A percentile compares a stretch with the other conserved stretches of the same genome.
These are phyloP conservation scores for Spongilla lacustris DNA, from an alignment of 37 sponge, comb jelly and placozoan genomes.

Conservation along the genomic window DNA sequence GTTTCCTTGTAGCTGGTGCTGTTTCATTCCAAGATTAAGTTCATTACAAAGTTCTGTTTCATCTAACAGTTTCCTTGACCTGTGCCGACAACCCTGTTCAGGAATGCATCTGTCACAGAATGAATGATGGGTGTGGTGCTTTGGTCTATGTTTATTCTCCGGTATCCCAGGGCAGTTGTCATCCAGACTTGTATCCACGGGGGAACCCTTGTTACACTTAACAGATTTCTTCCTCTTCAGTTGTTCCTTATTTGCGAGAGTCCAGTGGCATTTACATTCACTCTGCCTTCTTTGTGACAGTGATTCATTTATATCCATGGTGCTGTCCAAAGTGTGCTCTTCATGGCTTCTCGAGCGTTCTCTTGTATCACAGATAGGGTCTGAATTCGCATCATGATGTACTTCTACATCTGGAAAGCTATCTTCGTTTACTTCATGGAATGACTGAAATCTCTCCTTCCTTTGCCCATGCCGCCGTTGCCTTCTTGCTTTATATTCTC, in stretches of 20 bases:
- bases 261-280: not conserved
- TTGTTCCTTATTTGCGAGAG: not conserved
- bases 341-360: not conserved
- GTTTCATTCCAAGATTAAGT: not conserved
- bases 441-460: not conserved
- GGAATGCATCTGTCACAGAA: conserved; percentile 10
- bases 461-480: not conserved
- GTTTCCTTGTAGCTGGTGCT: not conserved
- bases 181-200: conserved; percentile 49
- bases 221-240: not conserved
- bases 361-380: not conserved
- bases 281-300: not conserved
- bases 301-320: not conserved
- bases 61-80: not conserved
- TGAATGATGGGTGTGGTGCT: conserved; percentile 25
- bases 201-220: not conserved
- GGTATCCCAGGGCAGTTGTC: conserved; percentile 54
- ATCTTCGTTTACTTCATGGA: not conserved
- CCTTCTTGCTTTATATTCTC: not conserved
- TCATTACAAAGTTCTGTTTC: conserved; percentile 2
- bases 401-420: not conserved
- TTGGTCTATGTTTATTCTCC: conserved; percentile 3
- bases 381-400: not conserved
- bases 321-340: not conserved
- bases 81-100: conserved; percentile 1